Conservation (phyloP, 2,888 invertebrate genomes). For the Andrena dorsata region DNA sequence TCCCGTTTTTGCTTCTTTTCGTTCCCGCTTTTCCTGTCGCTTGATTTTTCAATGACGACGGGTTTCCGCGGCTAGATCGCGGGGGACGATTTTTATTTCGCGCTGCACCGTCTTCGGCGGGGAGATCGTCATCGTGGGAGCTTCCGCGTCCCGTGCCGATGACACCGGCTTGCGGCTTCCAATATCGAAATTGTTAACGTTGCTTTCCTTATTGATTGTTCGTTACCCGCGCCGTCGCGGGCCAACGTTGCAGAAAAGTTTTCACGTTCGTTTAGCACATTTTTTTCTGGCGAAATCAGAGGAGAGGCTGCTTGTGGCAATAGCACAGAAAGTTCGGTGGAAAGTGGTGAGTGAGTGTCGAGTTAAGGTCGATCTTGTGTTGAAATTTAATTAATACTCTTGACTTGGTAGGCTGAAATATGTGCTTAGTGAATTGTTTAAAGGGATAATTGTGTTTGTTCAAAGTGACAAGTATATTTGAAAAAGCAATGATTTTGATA, state of each 20-base stretch:
- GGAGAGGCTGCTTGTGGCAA: neutral
- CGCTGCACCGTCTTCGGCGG: neutral
- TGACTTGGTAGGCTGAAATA: neutral
- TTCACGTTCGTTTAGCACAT: neutral
- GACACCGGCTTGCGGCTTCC: slow-evolving; percentile 74
- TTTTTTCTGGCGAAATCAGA: neutral
- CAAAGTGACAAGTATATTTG: too few relatives aligned
- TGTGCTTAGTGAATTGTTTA: too few relatives aligned
- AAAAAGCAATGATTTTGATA: too few relatives aligned
- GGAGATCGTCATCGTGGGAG: slow-evolving; percentile 21
- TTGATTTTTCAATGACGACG: neutral
- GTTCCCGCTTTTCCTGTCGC: neutral
- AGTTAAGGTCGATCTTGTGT: neutral
- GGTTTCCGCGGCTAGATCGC: neutral
- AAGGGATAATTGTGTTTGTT: too few relatives aligned
- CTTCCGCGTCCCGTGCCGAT: slow-evolving; percentile 53
- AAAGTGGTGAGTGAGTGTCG: neutral
- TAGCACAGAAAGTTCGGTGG: neutral
- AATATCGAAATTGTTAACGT: slow-evolving; percentile 74
- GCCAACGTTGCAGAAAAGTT: neutral
- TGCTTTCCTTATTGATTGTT: slow-evolving; percentile 73
- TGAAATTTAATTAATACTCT: neutral
- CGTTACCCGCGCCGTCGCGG: neutral
- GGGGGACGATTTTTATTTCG: slow-evolving; percentile 30
- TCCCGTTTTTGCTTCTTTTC: neutral